These are phyloP conservation scores for Homarus americanus DNA, from an alignment of 1,140 invertebrate species.

Conservation along the genomic window DNA sequence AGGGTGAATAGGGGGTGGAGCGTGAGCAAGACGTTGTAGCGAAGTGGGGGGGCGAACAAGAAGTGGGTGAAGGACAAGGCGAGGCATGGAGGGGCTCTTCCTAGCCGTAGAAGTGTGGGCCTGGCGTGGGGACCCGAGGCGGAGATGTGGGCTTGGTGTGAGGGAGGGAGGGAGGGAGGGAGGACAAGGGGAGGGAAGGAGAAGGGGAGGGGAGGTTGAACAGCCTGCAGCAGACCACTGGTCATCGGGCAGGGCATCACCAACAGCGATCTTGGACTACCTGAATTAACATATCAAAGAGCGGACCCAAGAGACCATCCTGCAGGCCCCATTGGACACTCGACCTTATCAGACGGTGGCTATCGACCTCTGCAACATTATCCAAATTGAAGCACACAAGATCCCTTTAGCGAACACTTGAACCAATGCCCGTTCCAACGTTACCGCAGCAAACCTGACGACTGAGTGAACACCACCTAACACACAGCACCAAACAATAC, in stretches of 20 bases:
- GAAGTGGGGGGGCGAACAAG: no score
- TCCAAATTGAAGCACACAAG: constrained; percentile 23
- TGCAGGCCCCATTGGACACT: constrained; percentile 8
- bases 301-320: constrained; percentile 4
- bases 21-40: no score
- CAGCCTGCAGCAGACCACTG: background rate
- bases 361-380: background rate
- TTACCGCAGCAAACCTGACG: background rate
- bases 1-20: no score
- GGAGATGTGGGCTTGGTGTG: no score
- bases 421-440: background rate
- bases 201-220: background rate
- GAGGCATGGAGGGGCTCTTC: no score
- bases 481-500: background rate
- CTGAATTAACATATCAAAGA: constrained; percentile 63
- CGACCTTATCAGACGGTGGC: background rate
- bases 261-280: constrained; percentile 28
- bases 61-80: background rate
- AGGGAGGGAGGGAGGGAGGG: background rate
- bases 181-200: background rate
- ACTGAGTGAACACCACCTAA: background rate
- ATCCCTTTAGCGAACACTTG: background rate
- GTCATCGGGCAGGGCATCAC: background rate
- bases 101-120: no score
- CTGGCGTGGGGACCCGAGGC: background rate